Conservation (phyloP, 2,888 invertebrate genomes). For the Cordilura impudica region DNA sequence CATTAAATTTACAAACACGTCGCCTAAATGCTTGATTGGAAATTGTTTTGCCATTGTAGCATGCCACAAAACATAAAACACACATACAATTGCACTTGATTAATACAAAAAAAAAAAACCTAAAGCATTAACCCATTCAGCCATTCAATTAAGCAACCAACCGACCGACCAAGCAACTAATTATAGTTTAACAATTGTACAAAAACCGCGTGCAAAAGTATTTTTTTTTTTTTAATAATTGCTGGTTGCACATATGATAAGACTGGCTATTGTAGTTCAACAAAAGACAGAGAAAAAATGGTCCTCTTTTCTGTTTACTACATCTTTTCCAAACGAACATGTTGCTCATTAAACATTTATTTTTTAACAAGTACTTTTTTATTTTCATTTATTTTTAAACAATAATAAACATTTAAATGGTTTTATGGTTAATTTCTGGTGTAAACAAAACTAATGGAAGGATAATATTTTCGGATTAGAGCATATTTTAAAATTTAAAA, state of each 20-base stretch:
- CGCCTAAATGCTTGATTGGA: slow-evolving; percentile 63
- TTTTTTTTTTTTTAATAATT: neutral
- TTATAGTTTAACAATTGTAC: slow-evolving; percentile 47
- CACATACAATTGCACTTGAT: slow-evolving; percentile 26
- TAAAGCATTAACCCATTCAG: slow-evolving; percentile 21
- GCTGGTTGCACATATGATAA: neutral
- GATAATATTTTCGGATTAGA: no score
- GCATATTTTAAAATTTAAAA: no score
- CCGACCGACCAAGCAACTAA: slow-evolving; percentile 39
- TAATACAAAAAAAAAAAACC: slow-evolving; percentile 17
- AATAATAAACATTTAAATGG: neutral
- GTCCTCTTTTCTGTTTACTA: neutral
- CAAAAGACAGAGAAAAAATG: neutral
- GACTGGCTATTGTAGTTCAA: neutral
- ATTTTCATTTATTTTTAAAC: no score
- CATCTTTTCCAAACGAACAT: neutral
- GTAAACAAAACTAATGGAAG: neutral
- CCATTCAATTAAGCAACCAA: neutral
- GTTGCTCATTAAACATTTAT: neutral
- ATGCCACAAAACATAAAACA: slow-evolving; percentile 53
- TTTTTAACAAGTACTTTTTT: neutral
- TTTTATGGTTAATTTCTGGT: neutral
- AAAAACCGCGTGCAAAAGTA: slow-evolving; percentile 44
- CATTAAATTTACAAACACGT: slow-evolving; percentile 52
- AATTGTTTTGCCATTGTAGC: slow-evolving; percentile 62